Evolutionary conservation across 2,113 vertebrate genomes (phyloP), one percentile per base, ranked within the genome.

Genomic region (Budorcas taxicolor): DNA sequence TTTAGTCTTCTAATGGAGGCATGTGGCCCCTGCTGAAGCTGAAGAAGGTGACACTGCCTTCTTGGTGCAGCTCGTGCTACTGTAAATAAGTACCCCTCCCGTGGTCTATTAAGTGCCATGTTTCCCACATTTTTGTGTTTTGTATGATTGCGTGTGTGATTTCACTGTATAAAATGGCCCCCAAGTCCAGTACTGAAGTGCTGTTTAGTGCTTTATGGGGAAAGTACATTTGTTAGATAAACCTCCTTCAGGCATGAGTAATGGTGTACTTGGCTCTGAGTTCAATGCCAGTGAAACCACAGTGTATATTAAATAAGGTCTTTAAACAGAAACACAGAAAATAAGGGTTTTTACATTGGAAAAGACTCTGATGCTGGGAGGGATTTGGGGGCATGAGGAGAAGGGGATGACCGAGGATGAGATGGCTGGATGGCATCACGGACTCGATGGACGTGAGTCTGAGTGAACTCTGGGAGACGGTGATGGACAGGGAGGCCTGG

Each of bases 231-330:
- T 10, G 31, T 7, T 29, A 17, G 58, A 45, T 1, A 11, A 15
- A 16, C 5, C 14, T 11, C 29, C 3, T n/a, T 23, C 11, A 4
- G 74, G 10, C 47, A 4, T 10, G 43, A 40, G 64, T 31, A 14
- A 27, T 6, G 1, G 9, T 3, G 74, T 7, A 0, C 3, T 17
- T 3, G 31, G 58, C 58, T 23, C 0, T 4, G 36, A 3, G 76
- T 29, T 81, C 43, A 45, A 2, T 1, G 50, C 19, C 11, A 43
- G 16, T 6, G n/a, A n/a, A 33, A 50, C 85, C 4, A 29, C 31
- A 62, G 4, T 67, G 3, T 27, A 3, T 3, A 47, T 8, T 40
- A 5, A 31, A 31, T 6, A 47, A 36, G 8, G 23, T 50, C 60
- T 90, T 57, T 13, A 13, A 23, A 25, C 40, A 50, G 40, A 90